Conservation (phyloP, 1,140 invertebrate species). For the Wiebesia pumilae region DNA sequence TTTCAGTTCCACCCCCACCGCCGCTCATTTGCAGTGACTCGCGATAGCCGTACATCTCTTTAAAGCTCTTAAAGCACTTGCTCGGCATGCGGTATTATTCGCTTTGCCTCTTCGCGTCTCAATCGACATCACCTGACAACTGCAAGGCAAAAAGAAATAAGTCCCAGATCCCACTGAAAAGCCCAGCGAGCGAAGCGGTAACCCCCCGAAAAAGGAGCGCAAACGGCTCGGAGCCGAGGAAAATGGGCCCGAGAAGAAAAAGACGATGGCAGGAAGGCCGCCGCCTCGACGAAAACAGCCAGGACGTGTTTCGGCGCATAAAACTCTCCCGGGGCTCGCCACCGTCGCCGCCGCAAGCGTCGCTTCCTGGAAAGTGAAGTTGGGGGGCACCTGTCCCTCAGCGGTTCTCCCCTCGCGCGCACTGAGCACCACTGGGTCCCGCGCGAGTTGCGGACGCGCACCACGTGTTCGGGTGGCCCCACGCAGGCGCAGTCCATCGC, state of each 20-base stretch:
- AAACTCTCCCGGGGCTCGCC: not conserved
- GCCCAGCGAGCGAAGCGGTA: too few species aligned
- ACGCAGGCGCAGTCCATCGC: not conserved
- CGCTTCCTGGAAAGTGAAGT: slow-evolving; percentile 73
- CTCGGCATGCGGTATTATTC: not conserved
- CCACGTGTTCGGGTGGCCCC: slow-evolving; percentile 41
- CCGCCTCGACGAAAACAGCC: not conserved
- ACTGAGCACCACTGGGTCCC: slow-evolving; percentile 4
- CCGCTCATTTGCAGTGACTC: too few species aligned
- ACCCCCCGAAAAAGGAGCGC: not conserved
- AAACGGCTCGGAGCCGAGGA: not conserved
- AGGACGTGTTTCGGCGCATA: not conserved
- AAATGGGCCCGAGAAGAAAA: not conserved
- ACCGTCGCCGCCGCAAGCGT: slow-evolving; percentile 47
- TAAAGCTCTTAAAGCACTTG: slow-evolving; percentile 4
- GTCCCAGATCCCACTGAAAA: not conserved
- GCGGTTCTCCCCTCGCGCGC: slow-evolving; percentile 57
- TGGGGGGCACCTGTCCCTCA: slow-evolving; percentile 71
- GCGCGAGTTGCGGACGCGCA: slow-evolving; percentile 25
- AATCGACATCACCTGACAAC: too few species aligned
- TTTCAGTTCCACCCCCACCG: too few species aligned
- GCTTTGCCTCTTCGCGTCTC: not conserved
- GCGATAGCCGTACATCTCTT: not conserved
- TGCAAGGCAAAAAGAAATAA: not conserved
- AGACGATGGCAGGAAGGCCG: not conserved